Base-by-base conservation (phyloP, 2,797 vertebrate species). In the Amniataba percoides region DNA sequence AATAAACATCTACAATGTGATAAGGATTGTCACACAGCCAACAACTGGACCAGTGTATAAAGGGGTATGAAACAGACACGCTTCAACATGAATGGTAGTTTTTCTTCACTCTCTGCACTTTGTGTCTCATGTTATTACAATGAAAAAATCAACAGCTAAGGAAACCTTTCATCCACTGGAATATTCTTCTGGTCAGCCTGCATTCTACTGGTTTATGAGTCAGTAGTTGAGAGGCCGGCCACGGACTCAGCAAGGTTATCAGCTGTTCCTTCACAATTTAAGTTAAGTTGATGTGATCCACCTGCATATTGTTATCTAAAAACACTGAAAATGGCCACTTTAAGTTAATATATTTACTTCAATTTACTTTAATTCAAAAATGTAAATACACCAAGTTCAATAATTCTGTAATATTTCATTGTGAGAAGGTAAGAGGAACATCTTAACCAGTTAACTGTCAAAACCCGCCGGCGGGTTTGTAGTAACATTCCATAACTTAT, bases 1-100 rank as follows among this genome's bases (percentile, higher is more conserved):
- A 95, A 94, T 92, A 95, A 94, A 94, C 91, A 88, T 52, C 31
- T 52, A 69, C 46, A 79, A 64, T 81, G 76, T 74, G 89, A 92
- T 90, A 81, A 78, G 73, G 64, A 86, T 78, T 89, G 66, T 83
- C 75, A 81, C 71, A 78, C 73, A 40, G 71, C 68, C 74, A 63
- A 77, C 59, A 83, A 86, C 52, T 16, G 31, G 83, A 72, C 52
- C 48, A n/a, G 43, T 43, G 19, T n/a, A 14, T 65, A 63, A 12
- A 23, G 12, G 34, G 65, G 83, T 53, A 60, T 76, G 72, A 84
- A 82, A 73, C 82, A 74, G 72, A 18, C 65, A 36, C 65, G 77
- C 68, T 58, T 52, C 49, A 27, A 78, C 63, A 67, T 51, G 67
- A 82, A 72, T 34, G 64, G 15, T 31, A 34, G 48, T 59, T 69